These are phyloP conservation scores for Myathropa florea DNA, from an alignment of 2,888 invertebrate genomes.

Conservation along the genomic window DNA sequence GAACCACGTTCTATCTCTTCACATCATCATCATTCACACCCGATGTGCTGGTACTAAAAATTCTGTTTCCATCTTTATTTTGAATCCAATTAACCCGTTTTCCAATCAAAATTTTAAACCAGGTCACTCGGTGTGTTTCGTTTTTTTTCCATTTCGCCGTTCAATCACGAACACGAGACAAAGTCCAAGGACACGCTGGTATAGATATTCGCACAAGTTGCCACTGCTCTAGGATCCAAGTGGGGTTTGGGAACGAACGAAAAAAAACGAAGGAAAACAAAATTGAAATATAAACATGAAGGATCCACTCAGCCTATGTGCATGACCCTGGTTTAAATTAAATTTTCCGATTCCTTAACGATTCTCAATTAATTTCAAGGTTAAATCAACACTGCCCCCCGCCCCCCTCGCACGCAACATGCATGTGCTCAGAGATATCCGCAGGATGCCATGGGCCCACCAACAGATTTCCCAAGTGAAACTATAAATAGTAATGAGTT, in stretches of 20 bases:
- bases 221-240: too few species aligned
- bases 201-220: background rate
- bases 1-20: background rate
- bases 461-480: background rate
- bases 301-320: background rate
- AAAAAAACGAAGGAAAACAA: background rate
- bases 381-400: background rate
- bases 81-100: constrained; percentile 58
- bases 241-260: background rate
- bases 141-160: background rate
- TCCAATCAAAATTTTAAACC: constrained; percentile 57
- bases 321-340: constrained; percentile 28
- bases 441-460: background rate
- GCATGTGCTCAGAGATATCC: too few species aligned
- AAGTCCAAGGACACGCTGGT: constrained; percentile 43
- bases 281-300: background rate
- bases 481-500: background rate
- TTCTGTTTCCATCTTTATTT: constrained; percentile 44
- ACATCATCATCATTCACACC: background rate
- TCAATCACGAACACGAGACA: constrained; percentile 32
- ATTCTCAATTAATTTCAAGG: constrained; percentile 54
- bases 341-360: constrained; percentile 28
- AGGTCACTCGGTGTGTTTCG: constrained; percentile 21
- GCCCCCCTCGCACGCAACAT: background rate
- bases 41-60: constrained; percentile 19